These are phyloP conservation scores for Apus apus DNA, from an alignment of 2,113 vertebrate genomes.

Conservation along the genomic window DNA sequence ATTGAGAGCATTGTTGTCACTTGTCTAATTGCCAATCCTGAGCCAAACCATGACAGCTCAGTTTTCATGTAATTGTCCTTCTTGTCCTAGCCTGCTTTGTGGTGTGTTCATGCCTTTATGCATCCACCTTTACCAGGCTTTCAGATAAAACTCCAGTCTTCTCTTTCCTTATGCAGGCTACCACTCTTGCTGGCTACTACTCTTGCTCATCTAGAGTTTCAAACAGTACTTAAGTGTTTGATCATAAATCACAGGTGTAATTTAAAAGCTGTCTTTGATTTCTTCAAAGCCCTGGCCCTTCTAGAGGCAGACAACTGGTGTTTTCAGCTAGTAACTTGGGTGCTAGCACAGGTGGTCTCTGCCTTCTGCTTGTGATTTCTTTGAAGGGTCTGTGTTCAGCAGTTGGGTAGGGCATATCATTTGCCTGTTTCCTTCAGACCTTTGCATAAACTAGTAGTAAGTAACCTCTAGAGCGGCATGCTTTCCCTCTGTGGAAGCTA, in stretches of 20 bases:
- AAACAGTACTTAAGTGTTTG: not conserved
- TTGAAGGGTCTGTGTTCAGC: not conserved
- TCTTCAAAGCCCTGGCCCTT: not conserved
- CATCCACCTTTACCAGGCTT: not conserved
- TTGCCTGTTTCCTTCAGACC: not conserved
- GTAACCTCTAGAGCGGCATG: not conserved
- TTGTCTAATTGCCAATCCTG: too few relatives aligned
- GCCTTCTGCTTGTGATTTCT: not conserved
- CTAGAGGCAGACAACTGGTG: not conserved
- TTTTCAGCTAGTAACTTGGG: not conserved
- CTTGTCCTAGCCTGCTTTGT: not conserved
- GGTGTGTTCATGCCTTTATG: not conserved
- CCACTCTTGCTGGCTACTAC: not conserved
- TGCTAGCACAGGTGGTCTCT: not conserved
- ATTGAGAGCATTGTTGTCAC: too few relatives aligned
- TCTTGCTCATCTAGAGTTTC: not conserved
- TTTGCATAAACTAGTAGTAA: not conserved
- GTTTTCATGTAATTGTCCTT: not conserved
- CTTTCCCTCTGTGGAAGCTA: not conserved
- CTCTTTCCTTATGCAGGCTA: not conserved
- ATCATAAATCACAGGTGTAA: not conserved
- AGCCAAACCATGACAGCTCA: not conserved
- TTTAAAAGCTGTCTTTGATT: not conserved
- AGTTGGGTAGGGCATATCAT: not conserved
- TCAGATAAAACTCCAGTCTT: not conserved